Conservation (phyloP, 2,888 invertebrate genomes). For the Mimachlamys varia region DNA sequence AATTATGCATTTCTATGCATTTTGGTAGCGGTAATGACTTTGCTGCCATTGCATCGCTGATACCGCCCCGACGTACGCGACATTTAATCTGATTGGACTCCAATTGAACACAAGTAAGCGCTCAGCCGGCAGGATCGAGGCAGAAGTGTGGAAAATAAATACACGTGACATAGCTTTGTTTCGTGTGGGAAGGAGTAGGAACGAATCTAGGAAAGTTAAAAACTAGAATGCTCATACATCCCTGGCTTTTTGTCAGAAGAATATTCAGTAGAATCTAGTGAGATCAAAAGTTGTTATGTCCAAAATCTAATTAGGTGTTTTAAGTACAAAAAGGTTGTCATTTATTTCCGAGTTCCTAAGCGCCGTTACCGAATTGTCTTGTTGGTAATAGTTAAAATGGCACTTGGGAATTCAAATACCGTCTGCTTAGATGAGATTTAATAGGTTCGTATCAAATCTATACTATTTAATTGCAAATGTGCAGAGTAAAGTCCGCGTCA, state of each 20-base stretch:
- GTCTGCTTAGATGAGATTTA: no score
- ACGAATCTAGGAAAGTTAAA: not conserved
- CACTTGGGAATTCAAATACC: no score
- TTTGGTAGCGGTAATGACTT: constrained; percentile 1
- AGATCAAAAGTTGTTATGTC: no score
- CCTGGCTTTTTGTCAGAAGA: not conserved
- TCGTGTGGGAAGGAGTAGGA: not conserved
- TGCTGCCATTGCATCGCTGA: not conserved
- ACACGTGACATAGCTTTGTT: not conserved
- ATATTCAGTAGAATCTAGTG: not conserved
- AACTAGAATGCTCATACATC: not conserved
- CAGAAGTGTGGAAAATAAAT: constrained; percentile 2
- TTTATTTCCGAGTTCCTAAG: no score
- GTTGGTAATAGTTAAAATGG: no score
- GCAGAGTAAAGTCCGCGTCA: no score
- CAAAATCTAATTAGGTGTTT: no score
- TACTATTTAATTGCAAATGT: no score
- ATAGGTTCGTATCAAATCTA: no score
- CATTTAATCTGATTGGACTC: not conserved
- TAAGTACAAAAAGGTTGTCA: no score
- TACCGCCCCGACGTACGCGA: not conserved
- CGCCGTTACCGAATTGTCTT: no score
- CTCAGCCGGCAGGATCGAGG: not conserved
- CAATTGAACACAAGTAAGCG: not conserved
- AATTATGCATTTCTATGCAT: constrained; percentile 24